Conservation (phyloP, 2,797 vertebrate species). For the Pogoniulus pusillus region DNA sequence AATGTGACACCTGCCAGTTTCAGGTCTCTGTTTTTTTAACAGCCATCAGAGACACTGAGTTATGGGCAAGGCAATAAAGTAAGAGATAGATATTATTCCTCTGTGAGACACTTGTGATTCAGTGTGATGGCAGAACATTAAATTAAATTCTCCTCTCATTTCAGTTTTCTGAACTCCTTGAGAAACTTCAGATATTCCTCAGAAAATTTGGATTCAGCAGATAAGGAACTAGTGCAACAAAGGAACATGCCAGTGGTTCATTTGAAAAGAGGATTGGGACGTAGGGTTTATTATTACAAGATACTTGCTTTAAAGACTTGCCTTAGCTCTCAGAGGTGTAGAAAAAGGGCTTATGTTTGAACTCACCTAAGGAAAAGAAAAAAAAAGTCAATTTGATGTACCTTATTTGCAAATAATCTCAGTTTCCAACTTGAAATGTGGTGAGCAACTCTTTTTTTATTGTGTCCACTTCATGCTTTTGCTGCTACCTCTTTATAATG, state of each 20-base stretch:
- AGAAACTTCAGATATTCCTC: neutral
- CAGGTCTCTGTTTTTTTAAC: neutral
- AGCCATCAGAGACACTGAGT: neutral
- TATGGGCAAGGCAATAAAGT: neutral
- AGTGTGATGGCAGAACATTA: neutral
- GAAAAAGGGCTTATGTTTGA: neutral
- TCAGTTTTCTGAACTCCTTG: neutral
- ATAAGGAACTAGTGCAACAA: neutral
- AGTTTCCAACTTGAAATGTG: slow-evolving; percentile 2
- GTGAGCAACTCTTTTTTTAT: neutral
- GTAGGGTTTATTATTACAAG: neutral
- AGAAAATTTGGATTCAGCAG: neutral
- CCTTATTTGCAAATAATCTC: neutral
- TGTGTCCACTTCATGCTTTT: neutral
- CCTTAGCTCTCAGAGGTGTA: neutral
- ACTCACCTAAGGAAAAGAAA: neutral
- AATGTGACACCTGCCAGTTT: neutral
- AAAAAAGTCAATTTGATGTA: neutral
- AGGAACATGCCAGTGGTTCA: neutral
- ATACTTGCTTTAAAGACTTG: neutral
- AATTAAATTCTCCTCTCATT: neutral
- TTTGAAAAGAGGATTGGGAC: neutral
- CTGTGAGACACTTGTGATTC: neutral
- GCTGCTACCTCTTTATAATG: neutral
- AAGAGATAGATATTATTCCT: neutral